Evolutionary conservation across 1,140 invertebrate species (phyloP).

Genomic region (Matsumurasca onukii): DNA sequence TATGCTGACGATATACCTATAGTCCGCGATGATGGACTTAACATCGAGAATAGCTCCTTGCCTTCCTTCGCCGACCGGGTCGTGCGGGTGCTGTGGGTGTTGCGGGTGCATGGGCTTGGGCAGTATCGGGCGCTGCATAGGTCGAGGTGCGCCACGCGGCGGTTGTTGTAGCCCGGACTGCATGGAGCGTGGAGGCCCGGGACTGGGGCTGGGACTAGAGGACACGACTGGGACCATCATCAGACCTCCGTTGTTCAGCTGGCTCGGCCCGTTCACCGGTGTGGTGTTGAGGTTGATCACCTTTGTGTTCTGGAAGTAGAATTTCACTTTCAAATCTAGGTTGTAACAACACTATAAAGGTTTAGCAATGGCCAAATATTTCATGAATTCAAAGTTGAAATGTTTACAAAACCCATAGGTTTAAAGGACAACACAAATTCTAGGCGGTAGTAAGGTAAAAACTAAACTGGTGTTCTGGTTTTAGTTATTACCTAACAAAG

Average conservation of each 20-base stretch:
- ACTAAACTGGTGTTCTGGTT: no score
- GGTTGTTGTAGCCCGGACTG: conserved; percentile 39
- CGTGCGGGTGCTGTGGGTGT: conserved; percentile 40
- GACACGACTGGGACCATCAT: conserved; percentile 43
- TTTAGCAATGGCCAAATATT: no score
- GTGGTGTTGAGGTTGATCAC: conserved; percentile 11
- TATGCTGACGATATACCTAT: conserved; percentile 48
- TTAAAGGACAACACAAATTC: no score
- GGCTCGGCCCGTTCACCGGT: background rate
- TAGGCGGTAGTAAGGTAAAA: no score
- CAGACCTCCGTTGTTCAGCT: conserved; percentile 12
- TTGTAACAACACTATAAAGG: no score
- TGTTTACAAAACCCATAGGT: no score
- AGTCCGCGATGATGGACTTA: conserved; percentile 79
- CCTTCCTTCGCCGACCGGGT: conserved; percentile 60
- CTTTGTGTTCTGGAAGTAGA: no score
- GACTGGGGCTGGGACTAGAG: conserved; percentile 35
- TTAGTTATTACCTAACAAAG: no score
- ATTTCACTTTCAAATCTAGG: no score
- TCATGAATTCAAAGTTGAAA: no score
- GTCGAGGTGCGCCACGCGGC: background rate
- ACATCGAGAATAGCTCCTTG: conserved; percentile 78
- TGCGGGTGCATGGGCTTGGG: conserved; percentile 42
- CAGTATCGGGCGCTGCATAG: conserved; percentile 44
- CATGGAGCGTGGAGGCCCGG: conserved; percentile 15